phyloP scores from a whole-genome alignment of 92 coral and sea anemone genomes.

The Chrysogorgia sp. region DNA sequence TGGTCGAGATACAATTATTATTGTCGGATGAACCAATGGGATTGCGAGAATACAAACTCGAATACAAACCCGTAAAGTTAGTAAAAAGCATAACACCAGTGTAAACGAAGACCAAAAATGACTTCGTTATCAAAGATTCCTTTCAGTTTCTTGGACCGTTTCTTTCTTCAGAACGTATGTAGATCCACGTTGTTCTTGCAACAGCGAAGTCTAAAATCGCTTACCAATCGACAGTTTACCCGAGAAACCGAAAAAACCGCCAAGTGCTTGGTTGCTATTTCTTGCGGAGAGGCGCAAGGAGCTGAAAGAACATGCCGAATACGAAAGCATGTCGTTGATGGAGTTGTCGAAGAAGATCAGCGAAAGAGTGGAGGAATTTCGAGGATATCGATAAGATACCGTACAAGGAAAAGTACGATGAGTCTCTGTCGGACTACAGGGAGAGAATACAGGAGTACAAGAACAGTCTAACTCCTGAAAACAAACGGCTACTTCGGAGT shows the following conservation, averaged over 20 bases:
- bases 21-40: constrained; percentile 3
- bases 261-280: constrained; percentile 66
- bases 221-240: constrained; percentile 1
- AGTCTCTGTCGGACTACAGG: constrained; percentile 52
- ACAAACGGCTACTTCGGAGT: constrained; percentile 55
- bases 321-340: constrained; percentile 4
- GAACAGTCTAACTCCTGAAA: constrained; percentile 44
- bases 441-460: constrained; percentile 55
- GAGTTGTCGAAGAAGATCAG: constrained; percentile 47
- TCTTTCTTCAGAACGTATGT: not conserved
- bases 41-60: not conserved
- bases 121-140: constrained; percentile 5
- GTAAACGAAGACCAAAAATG: not conserved
- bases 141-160: not conserved
- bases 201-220: constrained; percentile 18
- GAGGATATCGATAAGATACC: constrained; percentile 49
- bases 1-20: not conserved
- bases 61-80: not conserved
- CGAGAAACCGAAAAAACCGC: constrained; percentile 70
- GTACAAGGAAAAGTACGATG: constrained; percentile 51
- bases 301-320: constrained; percentile 13
- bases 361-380: constrained; percentile 50
- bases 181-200: not conserved
- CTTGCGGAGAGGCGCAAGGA: constrained; percentile 65
- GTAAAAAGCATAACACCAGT: not conserved